Evolutionary conservation across 2,888 invertebrate species (phyloP), one percentile per base, ranked within the genome.

Genomic region (Trichacis sp.): DNA sequence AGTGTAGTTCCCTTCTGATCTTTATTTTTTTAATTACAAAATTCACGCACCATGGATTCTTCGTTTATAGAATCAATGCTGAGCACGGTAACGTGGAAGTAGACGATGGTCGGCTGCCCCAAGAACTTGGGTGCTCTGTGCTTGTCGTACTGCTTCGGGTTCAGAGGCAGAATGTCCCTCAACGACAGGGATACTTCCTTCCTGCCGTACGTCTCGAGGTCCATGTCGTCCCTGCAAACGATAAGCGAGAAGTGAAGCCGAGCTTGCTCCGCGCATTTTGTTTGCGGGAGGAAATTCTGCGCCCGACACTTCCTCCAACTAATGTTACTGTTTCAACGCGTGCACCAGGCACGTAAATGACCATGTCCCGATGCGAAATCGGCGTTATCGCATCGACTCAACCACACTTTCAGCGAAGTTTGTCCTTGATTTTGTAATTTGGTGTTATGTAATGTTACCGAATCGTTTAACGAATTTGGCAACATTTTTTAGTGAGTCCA

Each of bases 21-120:
- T n/a, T n/a, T n/a, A n/a, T n/a, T n/a, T n/a, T n/a, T n/a, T n/a
- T n/a, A n/a, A n/a, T n/a, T n/a, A n/a, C n/a, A n/a, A 45, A 18
- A 18, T 48, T 29, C 53, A 63, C 59, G 36, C 84, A 93, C 94
- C 96, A 97, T 97, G 42, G 95, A 95, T 84, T 96, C 95, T 83
- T 96, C 97, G 80, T 96, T 95, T 70, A 97, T 96, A n/a, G 96
- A 96, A 86, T 96, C 96, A 73, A 96, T 86, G 47, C 95, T 95
- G 63, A 95, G 86, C 1, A 95, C 95, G 6, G 95, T 95, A 49
- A 95, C 95, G 80, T 95, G 95, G 79, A 95, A 96, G 83, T 95
- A 94, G 36, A 95, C 95, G 45, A 94, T 88, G 0, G 95, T 96
- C 1, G 95, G 93, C 81, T 94, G 93, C 1, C 94, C 94, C 75